These are phyloP conservation scores for Galeruca laticollis DNA, from an alignment of 2,888 invertebrate genomes.

Conservation along the genomic window DNA sequence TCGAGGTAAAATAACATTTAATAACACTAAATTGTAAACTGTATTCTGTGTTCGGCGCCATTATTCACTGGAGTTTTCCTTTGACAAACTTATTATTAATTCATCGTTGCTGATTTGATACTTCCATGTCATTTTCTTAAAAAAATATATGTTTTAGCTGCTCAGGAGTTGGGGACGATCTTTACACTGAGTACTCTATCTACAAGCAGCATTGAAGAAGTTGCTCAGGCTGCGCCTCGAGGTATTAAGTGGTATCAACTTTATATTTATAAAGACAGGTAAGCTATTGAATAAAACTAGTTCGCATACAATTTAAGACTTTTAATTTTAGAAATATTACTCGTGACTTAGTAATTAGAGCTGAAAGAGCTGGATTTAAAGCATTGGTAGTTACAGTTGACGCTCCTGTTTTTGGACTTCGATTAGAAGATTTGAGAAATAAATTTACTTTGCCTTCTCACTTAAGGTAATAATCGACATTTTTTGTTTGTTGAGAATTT, in stretches of 20 bases:
- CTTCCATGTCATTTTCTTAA: not conserved
- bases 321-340: constrained; percentile 74
- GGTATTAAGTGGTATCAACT: constrained; percentile 91
- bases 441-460: constrained; percentile 86
- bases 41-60: too few species aligned
- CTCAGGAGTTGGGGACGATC: constrained; percentile 79
- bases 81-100: not conserved
- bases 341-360: constrained; percentile 77
- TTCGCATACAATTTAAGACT: not conserved
- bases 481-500: too few species aligned
- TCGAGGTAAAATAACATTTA: constrained; percentile 70
- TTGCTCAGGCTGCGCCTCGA: constrained; percentile 81
- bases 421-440: constrained; percentile 86
- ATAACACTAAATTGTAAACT: not conserved
- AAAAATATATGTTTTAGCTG: too few species aligned
- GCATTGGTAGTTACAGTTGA: constrained; percentile 91
- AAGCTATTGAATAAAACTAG: constrained; percentile 29
- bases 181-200: constrained; percentile 88
- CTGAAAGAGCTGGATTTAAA: constrained; percentile 86
- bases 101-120: not conserved
- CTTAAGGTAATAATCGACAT: constrained; percentile 70
- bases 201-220: constrained; percentile 89
- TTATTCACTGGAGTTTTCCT: not conserved
- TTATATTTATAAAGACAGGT: constrained; percentile 89
- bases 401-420: constrained; percentile 86